Base-by-base conservation (phyloP, 2,797 vertebrate species). In the Alcedo atthis region DNA sequence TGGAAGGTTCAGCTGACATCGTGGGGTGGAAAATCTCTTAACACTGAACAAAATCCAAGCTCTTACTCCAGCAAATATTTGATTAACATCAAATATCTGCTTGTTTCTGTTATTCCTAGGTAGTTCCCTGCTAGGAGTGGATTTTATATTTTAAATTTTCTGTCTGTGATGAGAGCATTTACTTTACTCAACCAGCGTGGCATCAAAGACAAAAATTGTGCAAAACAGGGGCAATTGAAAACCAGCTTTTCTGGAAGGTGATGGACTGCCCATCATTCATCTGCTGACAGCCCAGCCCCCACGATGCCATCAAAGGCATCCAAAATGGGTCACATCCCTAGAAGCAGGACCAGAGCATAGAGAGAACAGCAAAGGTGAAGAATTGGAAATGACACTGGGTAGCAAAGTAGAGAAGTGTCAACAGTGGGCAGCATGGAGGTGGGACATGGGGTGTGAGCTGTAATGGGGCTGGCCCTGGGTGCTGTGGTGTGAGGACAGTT, bases 401-500 rank as follows among this genome's bases (percentile, higher is more conserved):
- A 59, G 46, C 9, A 30, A 57, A 8, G 30, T 9, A 69, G n/a
- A 30, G 57, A 42, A 78, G 32, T 3, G 15, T 45, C 62, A 59
- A 1, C 0, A 5, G 32, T 19, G 13, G 15, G 37, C 22, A 43
- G 33, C 19, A 5, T 1, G 28, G 22, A 33, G 37, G 4, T 57
- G 8, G 33, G 21, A 37, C 20, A 15, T 11, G 62, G 25, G 46
- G 15, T 28, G 21, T 4, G 45, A 78, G 33, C 53, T 64, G 33
- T 54, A 20, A 40, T 0, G 1, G 7, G 19, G 55, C 64, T 48
- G 53, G 11, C 22, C 30, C 13, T 18, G 3, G 53, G 59, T 33
- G 25, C 58, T 0, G 0, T 8, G 40, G 26, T 37, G n/a, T 5
- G n/a, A 49, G 16, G 30, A 30, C 33, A 19, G 19, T 62, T 20